These are phyloP conservation scores for Odontamblyopus rebecca DNA, from an alignment of 2,797 vertebrate genomes.

Conservation along the genomic window DNA sequence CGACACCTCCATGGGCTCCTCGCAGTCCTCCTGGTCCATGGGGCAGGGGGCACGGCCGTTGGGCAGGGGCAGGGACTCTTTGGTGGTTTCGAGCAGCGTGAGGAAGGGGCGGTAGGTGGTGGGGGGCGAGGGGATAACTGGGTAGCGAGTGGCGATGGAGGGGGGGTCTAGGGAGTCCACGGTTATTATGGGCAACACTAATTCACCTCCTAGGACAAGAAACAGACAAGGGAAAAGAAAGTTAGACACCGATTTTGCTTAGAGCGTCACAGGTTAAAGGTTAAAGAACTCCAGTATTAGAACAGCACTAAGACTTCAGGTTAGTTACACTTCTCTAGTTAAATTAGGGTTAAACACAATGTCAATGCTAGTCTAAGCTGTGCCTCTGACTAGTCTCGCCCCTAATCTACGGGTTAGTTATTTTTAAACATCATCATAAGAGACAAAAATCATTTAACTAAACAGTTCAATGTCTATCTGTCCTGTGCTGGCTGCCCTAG, in stretches of 20 bases:
- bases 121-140: conserved; percentile 88
- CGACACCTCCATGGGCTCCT: conserved; percentile 88
- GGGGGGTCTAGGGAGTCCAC: conserved; percentile 94
- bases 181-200: conserved; percentile 95
- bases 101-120: conserved; percentile 89
- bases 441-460: conserved; percentile 64
- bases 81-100: conserved; percentile 87
- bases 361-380: conserved; percentile 52
- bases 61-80: conserved; percentile 85
- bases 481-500: conserved; percentile 49
- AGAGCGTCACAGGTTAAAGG: conserved; percentile 44
- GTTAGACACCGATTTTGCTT: conserved; percentile 59
- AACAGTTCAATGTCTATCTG: conserved; percentile 56
- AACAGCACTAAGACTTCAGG: conserved; percentile 75
- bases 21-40: conserved; percentile 90
- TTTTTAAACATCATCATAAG: conserved; percentile 54
- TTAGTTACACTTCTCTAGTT: conserved; percentile 73
- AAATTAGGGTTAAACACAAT: conserved; percentile 42
- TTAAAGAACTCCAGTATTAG: conserved; percentile 76
- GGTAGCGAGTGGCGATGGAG: conserved; percentile 88
- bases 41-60: conserved; percentile 81
- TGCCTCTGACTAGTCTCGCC: conserved; percentile 51
- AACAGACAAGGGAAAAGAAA: conserved; percentile 74
- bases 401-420: conserved; percentile 51
- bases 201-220: conserved; percentile 92